Evolutionary conservation across 2,888 invertebrate genomes (phyloP), one percentile per base, ranked within the genome.

Genomic region (Deilephila elpenor): DNA sequence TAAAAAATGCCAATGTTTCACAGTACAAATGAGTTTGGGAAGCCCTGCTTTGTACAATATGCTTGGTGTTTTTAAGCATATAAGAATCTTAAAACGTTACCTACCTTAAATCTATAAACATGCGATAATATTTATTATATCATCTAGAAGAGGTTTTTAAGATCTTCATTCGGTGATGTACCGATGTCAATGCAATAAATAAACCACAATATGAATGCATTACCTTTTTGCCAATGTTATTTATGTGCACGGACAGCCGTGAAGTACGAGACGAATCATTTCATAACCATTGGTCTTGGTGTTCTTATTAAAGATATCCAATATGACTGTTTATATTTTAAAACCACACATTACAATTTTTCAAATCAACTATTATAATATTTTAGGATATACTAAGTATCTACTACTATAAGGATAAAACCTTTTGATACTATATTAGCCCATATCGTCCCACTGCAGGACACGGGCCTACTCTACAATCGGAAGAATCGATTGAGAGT

Each of bases 181-280:
- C 37, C 20, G 59, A 71, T 59, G n/a, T 44, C 62, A 67, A 59
- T 8, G 34, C 29, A 67, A 73, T 73, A 73, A 67, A 73, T 73
- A 25, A 25, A 32, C 7, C n/a, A 4, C 59, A 25, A 25, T 25
- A 59, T 67, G 29, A 73, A 73, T 29, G 37, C 67, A 67, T 67
- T 73, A 25, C 59, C 70, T 76, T 79, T 80, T 67, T 70, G 73
- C 76, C 77, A 76, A 78, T 70, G 76, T 76, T 77, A 78, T 77
- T 71, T 73, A 70, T 62, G 60, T n/a, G 1, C 29, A 71, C 32
- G 62, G 60, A 72, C 64, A 59, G 59, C 44, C 74, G 72, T 74
- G 71, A 67, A 59, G 64, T 67, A 78, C 77, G 73, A 71, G 73
- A 6, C 0, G 62, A 64, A 72, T 74, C 53, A 59, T 51, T 71